Conservation (phyloP, 2,888 invertebrate genomes). For the Tinea trinotella region DNA sequence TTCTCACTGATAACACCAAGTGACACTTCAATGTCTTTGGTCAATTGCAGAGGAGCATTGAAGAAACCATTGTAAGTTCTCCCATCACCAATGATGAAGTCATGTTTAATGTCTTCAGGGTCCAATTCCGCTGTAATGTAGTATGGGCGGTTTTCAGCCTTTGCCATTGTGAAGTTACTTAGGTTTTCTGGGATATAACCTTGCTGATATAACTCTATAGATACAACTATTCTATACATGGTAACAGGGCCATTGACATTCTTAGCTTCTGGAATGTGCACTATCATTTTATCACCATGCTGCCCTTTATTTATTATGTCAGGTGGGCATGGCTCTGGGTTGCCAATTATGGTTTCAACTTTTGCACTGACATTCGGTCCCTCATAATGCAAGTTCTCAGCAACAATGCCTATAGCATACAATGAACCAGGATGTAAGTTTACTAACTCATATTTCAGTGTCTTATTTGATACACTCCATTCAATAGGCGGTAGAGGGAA, state of each 20-base stretch:
- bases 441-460: conserved; percentile 69
- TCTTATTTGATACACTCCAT: conserved; percentile 74
- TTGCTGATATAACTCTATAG: conserved; percentile 76
- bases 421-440: conserved; percentile 81
- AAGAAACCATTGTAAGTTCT: conserved; percentile 80
- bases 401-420: conserved; percentile 82
- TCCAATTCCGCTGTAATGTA: conserved; percentile 88
- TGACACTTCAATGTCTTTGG: conserved; percentile 76
- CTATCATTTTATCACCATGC: conserved; percentile 74
- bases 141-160: conserved; percentile 78
- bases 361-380: conserved; percentile 72
- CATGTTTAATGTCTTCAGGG: conserved; percentile 74
- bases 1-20: conserved; percentile 80
- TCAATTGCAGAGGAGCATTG: conserved; percentile 80
- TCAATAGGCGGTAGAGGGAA: conserved; percentile 33
- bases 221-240: conserved; percentile 81
- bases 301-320: conserved; percentile 76
- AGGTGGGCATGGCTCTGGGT: conserved; percentile 79
- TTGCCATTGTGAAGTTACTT: conserved; percentile 77
- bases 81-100: conserved; percentile 85
- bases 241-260: conserved; percentile 86
- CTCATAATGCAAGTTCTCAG: conserved; percentile 72
- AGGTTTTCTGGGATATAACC: conserved; percentile 74
- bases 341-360: conserved; percentile 81
- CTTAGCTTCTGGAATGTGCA: conserved; percentile 77